These are phyloP conservation scores for Drosophila anomelani DNA, from an alignment of 2,888 invertebrate species.

Conservation along the genomic window DNA sequence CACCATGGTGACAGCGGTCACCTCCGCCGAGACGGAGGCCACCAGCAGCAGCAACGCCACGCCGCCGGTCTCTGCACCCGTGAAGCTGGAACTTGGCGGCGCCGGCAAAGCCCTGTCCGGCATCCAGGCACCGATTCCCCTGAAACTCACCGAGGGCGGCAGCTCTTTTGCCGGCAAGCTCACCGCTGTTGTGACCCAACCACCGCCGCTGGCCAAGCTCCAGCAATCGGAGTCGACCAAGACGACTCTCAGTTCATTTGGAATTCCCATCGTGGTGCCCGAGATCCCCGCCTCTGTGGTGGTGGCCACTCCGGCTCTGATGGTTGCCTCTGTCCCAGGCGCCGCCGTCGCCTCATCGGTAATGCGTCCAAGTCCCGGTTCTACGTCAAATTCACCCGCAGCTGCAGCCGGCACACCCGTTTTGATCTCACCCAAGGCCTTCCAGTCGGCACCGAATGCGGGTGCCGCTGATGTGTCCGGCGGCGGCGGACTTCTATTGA, in stretches of 20 bases:
- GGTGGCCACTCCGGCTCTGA: slow-evolving; percentile 57
- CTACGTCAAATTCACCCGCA: slow-evolving; percentile 22
- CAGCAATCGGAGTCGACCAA: slow-evolving; percentile 15
- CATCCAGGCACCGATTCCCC: slow-evolving; percentile 64
- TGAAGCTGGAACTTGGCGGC: slow-evolving; percentile 58
- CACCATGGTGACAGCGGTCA: slow-evolving; percentile 3
- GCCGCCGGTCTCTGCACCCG: slow-evolving; percentile 39
- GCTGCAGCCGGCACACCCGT: slow-evolving; percentile 2
- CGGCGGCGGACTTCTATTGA: slow-evolving; percentile 28
- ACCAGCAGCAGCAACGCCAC: slow-evolving; percentile 47
- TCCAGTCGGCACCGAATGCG: slow-evolving; percentile 9
- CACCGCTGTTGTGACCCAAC: slow-evolving; percentile 23
- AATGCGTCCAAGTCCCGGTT: slow-evolving; percentile 58
- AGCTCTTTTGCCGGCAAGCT: slow-evolving; percentile 35
- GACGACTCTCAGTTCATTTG: slow-evolving; percentile 21
- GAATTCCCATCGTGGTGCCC: slow-evolving; percentile 78
- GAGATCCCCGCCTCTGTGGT: slow-evolving; percentile 81
- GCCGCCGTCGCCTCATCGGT: slow-evolving; percentile 59
- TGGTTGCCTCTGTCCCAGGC: slow-evolving; percentile 48
- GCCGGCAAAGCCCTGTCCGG: slow-evolving; percentile 52
- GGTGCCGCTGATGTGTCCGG: background rate
- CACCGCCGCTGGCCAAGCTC: slow-evolving; percentile 26
- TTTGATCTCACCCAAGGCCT: slow-evolving; percentile 26
- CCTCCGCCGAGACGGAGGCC: slow-evolving; percentile 16
- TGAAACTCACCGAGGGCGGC: slow-evolving; percentile 58